Conservation (phyloP, 1,140 invertebrate genomes). For the roundworm (Caenorhabditis elegans) region WBcel235 BX284602.5:6146501-6147000, state of each 20-base stretch:
- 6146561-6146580: too few relatives aligned
- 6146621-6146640: too few relatives aligned
- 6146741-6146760: not conserved
- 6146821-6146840: not conserved
- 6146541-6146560: too few relatives aligned
- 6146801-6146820: not conserved
- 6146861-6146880: not conserved
- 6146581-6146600: too few relatives aligned
- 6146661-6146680: not conserved
- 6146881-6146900: not conserved
- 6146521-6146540: too few relatives aligned
- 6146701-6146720: not conserved
- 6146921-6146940: not conserved
- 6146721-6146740: not conserved
- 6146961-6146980: not conserved
- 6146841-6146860: not conserved
- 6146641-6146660: too few relatives aligned
- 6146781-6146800: not conserved
- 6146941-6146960: not conserved
- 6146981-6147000: too few relatives aligned
- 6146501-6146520: too few relatives aligned
- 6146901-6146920: not conserved
- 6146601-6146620: too few relatives aligned
- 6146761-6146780: slow-evolving; percentile 26
- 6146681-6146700: not conserved